Base-by-base conservation (phyloP, 2,888 invertebrate genomes). In the Lumbricus terrestris region DNA sequence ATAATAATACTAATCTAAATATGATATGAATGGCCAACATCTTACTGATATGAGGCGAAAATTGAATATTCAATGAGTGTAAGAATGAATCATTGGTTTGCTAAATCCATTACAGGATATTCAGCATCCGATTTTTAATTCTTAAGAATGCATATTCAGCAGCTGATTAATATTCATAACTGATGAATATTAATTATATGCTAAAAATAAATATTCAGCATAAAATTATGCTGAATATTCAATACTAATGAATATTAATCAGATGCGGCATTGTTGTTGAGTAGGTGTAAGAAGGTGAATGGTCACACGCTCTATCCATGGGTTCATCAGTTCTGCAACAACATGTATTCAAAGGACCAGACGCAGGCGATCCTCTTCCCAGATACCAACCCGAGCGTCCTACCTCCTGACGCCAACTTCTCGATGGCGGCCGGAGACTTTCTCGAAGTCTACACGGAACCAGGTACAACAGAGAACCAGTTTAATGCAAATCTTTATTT, bases 381-480 rank as follows among this genome's bases (percentile, higher is more conserved):
- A 0, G 99, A 99, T 94, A 96, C 97, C 5, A 96, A 97, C 93
- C 98, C 98, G 0, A 96, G 96, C 88, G 96, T 96, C 91, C 95
- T 96, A 2, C 88, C 82, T 29, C 96, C 96, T 5, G 95, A 96
- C 89, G 96, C 96, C 90, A 93, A 94, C 90, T 98, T 99, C 95
- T 97, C 98, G 8, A 99, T 99, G 97, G 97, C 97, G 0, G 99
- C 99, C 29, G 99, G 99, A 0, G 99, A 99, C 95, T 99, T 99
- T 94, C 95, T 98, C 33, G 98, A 98, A 96, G 97, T 98, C 93
- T 95, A 95, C 92, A 94, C 93, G 82, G 94, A 94, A 47, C 92
- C 93, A 91, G 94, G 95, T 94, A 90, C 40, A 82, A 82, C 20
- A n/a, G 29, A 89, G 37, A 88, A 38, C 5, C 1, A 89, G 40